Conservation (phyloP, 1,140 invertebrate species). For the Agrilus planipennis region DNA sequence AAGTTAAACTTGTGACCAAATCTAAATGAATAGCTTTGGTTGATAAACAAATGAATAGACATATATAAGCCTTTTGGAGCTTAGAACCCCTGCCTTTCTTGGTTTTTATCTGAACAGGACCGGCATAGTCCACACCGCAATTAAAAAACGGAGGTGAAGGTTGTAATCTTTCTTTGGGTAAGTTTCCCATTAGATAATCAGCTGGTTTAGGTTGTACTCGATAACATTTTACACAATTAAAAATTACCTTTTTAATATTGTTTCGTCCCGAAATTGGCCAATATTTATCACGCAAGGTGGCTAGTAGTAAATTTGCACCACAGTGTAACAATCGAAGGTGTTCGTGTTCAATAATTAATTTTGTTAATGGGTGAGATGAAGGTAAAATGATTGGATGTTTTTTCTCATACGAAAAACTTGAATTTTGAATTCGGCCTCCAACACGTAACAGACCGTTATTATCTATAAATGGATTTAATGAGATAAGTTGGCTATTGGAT, state of each 20-base stretch:
- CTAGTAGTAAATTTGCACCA: too few species aligned
- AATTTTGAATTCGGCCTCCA: constrained; percentile 3
- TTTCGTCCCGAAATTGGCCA: background rate
- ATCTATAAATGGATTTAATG: constrained; percentile 32
- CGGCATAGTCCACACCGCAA: background rate
- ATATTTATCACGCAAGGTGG: too few species aligned
- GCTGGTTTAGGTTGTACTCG: background rate
- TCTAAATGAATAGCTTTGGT: constrained; percentile 1
- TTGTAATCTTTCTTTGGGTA: background rate
- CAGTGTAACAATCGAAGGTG: constrained; percentile 3
- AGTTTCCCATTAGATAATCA: background rate
- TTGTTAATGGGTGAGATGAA: background rate
- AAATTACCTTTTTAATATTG: background rate
- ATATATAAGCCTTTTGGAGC: too few species aligned
- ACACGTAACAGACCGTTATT: background rate
- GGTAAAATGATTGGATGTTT: constrained; percentile 4
- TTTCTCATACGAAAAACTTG: background rate
- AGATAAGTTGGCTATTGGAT: constrained; percentile 11
- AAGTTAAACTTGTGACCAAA: background rate
- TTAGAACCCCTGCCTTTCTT: background rate
- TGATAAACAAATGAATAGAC: background rate
- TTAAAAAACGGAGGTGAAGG: background rate
- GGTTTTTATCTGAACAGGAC: background rate
- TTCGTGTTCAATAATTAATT: constrained; percentile 3
- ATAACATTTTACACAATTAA: background rate